Conservation (phyloP, 2,113 vertebrate genomes). For the Puma concolor region DNA sequence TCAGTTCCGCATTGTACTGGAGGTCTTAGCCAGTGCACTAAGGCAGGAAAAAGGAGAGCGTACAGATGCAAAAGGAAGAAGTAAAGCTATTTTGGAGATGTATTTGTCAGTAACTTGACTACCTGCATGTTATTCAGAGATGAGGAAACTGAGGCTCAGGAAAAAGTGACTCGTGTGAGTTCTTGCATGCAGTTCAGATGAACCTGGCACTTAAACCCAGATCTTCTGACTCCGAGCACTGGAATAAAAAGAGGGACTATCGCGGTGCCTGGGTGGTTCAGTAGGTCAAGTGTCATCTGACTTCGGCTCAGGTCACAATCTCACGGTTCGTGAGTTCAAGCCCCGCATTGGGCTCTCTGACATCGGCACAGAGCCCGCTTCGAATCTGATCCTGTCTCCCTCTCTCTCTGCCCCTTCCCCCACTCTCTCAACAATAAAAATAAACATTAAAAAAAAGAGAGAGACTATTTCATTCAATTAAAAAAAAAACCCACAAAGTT, state of each 20-base stretch:
- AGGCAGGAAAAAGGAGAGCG: not conserved
- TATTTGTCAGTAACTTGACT: not conserved
- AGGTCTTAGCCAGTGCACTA: not conserved
- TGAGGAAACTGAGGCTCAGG: not conserved
- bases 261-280: too few relatives aligned
- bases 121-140: not conserved
- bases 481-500: conserved; percentile 25
- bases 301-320: too few relatives aligned
- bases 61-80: not conserved
- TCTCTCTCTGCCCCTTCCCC: too few relatives aligned
- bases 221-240: not conserved
- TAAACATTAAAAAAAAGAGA: not conserved
- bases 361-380: too few relatives aligned
- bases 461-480: not conserved
- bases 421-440: too few relatives aligned
- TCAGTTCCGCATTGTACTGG: not conserved
- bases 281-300: too few relatives aligned
- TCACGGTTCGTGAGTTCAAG: too few relatives aligned
- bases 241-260: not conserved
- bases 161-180: not conserved
- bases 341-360: too few relatives aligned
- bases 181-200: not conserved
- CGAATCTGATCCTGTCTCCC: too few relatives aligned
- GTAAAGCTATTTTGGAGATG: not conserved
- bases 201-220: not conserved